phyloP scores from a whole-genome alignment of 2,888 invertebrate genomes.

The Cecidostiba fungosa region DNA sequence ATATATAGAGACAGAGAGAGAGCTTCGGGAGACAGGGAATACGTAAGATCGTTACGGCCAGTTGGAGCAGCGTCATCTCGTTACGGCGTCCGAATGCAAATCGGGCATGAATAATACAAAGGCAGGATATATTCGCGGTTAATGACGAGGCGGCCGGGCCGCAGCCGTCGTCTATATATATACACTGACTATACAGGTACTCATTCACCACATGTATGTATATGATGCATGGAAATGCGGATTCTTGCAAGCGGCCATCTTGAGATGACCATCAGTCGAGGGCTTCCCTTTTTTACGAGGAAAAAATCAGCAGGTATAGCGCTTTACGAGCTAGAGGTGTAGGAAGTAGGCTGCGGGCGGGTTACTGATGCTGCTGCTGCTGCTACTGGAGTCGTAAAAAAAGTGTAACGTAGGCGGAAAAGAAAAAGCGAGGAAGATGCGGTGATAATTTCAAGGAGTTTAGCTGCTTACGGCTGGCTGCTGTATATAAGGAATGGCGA shows the following conservation, averaged over 20 bases:
- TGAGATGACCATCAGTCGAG: background rate
- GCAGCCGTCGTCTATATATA: background rate
- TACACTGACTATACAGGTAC: background rate
- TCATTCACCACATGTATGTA: background rate
- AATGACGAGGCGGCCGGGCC: constrained; percentile 55
- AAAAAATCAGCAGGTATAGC: background rate
- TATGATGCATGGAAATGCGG: constrained; percentile 25
- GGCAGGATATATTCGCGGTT: constrained; percentile 56
- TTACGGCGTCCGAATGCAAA: constrained; percentile 60
- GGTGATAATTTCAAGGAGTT: background rate
- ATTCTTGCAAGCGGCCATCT: background rate
- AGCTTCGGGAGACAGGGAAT: constrained; percentile 29
- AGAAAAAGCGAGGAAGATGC: background rate
- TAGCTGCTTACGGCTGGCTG: background rate
- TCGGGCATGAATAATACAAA: constrained; percentile 65
- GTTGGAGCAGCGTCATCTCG: constrained; percentile 61
- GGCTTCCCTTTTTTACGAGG: background rate
- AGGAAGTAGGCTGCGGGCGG: constrained; percentile 1
- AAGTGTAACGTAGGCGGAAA: constrained; percentile 3
- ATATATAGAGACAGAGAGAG: constrained; percentile 1
- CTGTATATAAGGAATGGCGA: background rate
- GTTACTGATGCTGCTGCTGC: background rate
- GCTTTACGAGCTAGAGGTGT: background rate
- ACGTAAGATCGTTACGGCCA: constrained; percentile 61
- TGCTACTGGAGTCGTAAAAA: constrained; percentile 7